Evolutionary conservation across 2,888 invertebrate species (phyloP).

Genomic region (Trissolcus japonicus): DNA sequence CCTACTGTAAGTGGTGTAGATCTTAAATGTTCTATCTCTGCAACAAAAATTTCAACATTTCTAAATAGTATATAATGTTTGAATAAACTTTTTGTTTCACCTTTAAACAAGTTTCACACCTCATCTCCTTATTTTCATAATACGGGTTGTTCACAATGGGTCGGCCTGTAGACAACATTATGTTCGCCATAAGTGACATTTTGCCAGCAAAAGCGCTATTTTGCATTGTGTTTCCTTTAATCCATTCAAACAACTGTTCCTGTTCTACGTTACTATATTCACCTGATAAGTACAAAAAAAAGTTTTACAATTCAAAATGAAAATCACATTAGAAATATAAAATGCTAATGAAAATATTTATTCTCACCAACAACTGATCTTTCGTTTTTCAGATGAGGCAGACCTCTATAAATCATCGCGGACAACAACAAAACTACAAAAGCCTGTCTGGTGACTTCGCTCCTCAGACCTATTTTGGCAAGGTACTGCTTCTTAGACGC

Average conservation of each 20-base stretch:
- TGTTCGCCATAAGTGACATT: constrained; percentile 89
- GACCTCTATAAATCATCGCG: constrained; percentile 78
- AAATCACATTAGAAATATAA: neutral
- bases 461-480: constrained; percentile 73
- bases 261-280: constrained; percentile 85
- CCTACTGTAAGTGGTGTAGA: constrained; percentile 88
- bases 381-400: constrained; percentile 78
- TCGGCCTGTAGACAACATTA: constrained; percentile 85
- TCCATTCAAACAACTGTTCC: constrained; percentile 88
- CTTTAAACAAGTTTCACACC: constrained; percentile 76
- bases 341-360: no score
- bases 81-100: no score
- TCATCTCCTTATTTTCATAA: constrained; percentile 87
- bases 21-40: constrained; percentile 87
- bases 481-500: constrained; percentile 81
- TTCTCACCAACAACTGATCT: constrained; percentile 41
- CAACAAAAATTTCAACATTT: constrained; percentile 7
- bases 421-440: constrained; percentile 77
- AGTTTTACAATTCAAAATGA: neutral
- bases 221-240: constrained; percentile 80
- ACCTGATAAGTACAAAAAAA: constrained; percentile 73
- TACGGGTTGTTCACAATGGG: constrained; percentile 92
- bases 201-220: constrained; percentile 90
- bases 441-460: constrained; percentile 74
- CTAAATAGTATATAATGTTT: neutral